A percentile compares a stretch with the other conserved stretches of the same genome.
These are phyloP conservation scores for Phasia obesa DNA, from an alignment of 2,888 invertebrate genomes.

Conservation along the genomic window DNA sequence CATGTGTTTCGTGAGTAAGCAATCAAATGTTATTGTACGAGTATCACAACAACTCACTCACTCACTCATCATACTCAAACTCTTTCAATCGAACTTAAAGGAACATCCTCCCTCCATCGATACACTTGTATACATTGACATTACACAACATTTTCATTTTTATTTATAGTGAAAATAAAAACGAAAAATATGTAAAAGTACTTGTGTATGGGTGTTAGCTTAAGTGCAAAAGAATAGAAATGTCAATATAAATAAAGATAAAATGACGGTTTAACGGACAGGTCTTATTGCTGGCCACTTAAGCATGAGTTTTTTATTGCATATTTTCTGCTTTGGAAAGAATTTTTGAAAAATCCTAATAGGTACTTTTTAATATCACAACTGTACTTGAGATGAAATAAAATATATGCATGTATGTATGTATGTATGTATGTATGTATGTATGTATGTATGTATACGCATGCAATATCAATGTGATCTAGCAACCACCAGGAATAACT, in stretches of 20 bases:
- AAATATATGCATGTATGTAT: too few relatives aligned
- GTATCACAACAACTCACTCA: constrained; percentile 4
- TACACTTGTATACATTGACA: constrained; percentile 18
- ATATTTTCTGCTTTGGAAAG: not conserved
- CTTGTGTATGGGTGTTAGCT: not conserved
- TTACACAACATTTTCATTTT: not conserved
- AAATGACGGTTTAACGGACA: constrained; percentile 55
- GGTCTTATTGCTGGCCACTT: constrained; percentile 4
- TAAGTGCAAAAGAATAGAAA: constrained; percentile 29
- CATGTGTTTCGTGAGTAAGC: constrained; percentile 10
- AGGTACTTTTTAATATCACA: not conserved
- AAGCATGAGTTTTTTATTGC: not conserved
- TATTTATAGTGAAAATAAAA: not conserved
- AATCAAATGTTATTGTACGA: constrained; percentile 33
- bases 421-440: too few relatives aligned
- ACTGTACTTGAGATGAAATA: not conserved
- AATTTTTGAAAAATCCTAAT: not conserved
- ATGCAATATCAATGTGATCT: too few relatives aligned
- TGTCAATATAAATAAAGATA: constrained; percentile 63
- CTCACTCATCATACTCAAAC: not conserved
- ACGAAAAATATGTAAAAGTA: not conserved
- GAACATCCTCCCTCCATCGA: not conserved
- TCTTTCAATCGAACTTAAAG: not conserved
- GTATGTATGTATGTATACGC: too few relatives aligned
- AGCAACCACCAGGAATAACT: too few relatives aligned